phyloP scores from a whole-genome alignment of 2,113 vertebrate species.

The Vireo altiloquus region DNA sequence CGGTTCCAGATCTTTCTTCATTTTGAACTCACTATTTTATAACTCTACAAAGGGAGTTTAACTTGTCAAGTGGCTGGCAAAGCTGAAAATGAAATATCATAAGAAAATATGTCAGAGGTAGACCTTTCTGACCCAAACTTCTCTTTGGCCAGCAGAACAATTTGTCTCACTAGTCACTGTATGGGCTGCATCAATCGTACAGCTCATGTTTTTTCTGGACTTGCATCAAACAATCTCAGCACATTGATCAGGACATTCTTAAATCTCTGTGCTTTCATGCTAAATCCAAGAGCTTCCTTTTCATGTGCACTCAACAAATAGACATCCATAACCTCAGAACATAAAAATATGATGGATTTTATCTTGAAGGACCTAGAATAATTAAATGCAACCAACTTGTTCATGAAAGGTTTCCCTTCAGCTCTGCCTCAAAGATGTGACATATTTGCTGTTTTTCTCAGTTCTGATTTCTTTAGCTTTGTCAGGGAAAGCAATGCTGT shows the following conservation, averaged over 20 bases:
- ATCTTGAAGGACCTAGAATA: constrained; percentile 71
- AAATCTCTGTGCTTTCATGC: constrained; percentile 69
- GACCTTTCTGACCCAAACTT: constrained; percentile 70
- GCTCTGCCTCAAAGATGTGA: constrained; percentile 67
- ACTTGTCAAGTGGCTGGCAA: constrained; percentile 65
- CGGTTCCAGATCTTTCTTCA: constrained; percentile 46
- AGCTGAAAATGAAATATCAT: constrained; percentile 70
- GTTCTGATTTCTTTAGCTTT: constrained; percentile 53
- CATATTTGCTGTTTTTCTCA: constrained; percentile 58
- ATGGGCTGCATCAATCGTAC: constrained; percentile 62
- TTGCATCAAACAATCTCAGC: constrained; percentile 67
- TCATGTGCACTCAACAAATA: constrained; percentile 58
- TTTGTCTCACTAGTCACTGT: constrained; percentile 70
- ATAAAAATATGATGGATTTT: constrained; percentile 63
- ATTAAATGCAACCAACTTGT: constrained; percentile 62
- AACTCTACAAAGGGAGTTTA: constrained; percentile 61
- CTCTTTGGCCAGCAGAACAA: constrained; percentile 54
- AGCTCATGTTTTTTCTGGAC: constrained; percentile 69
- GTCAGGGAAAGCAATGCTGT: background rate
- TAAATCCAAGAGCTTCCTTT: constrained; percentile 65
- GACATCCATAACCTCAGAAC: constrained; percentile 67
- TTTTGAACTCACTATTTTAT: constrained; percentile 66
- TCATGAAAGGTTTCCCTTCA: constrained; percentile 69
- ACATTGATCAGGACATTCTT: constrained; percentile 66
- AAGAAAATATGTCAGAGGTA: constrained; percentile 68